These are phyloP conservation scores for Microcebus griseorufus DNA, from an alignment of 2,113 vertebrate species.

Conservation along the genomic window DNA sequence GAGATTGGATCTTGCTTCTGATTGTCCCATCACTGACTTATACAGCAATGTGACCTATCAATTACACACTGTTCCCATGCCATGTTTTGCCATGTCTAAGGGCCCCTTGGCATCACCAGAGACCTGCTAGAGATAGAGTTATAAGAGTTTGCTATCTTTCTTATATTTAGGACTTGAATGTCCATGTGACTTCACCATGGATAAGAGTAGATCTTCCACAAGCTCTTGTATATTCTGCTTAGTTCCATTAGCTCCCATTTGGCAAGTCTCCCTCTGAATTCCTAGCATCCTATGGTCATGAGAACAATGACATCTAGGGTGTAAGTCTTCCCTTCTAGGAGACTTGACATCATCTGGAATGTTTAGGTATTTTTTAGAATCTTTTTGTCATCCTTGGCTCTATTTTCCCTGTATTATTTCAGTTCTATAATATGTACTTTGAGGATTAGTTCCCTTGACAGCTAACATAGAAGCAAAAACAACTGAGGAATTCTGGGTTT, in stretches of 20 bases:
- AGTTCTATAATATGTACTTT: neutral
- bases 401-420: neutral
- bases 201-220: neutral
- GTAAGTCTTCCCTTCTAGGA: neutral
- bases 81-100: neutral
- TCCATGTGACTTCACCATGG: neutral
- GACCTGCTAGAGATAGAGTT: neutral
- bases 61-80: neutral
- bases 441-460: constrained; percentile 24
- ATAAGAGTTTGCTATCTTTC: neutral
- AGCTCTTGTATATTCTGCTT: neutral
- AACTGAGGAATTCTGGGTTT: neutral
- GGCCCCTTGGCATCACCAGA: neutral
- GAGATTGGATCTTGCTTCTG: neutral
- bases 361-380: neutral
- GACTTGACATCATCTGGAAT: neutral
- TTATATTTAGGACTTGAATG: neutral
- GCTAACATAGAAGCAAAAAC: neutral
- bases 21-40: neutral
- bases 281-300: neutral
- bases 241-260: neutral
- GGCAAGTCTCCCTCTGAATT: neutral
- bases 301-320: neutral
- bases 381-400: neutral
- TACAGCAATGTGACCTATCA: neutral